These are phyloP conservation scores for Craseonycteris thonglongyai DNA, from an alignment of 2,113 vertebrate genomes.

Conservation along the genomic window DNA sequence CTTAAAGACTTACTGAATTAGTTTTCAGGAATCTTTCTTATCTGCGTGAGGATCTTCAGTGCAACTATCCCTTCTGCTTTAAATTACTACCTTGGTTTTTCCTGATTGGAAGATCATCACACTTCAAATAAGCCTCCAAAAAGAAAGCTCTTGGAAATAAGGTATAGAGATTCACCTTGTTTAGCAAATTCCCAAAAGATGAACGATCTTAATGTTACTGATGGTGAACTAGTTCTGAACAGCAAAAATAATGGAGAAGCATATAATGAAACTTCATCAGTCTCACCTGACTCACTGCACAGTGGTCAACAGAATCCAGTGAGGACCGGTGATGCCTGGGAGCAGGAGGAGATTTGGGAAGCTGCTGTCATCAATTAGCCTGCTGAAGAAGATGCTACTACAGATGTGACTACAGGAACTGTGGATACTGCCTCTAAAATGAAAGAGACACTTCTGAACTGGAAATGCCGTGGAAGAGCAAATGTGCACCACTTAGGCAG, in stretches of 20 bases:
- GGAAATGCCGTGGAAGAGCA: slow-evolving; percentile 38
- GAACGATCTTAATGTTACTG: slow-evolving; percentile 43
- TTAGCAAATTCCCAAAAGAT: slow-evolving; percentile 73
- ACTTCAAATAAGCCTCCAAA: slow-evolving; percentile 72
- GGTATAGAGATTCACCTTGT: slow-evolving; percentile 38
- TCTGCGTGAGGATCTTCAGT: slow-evolving; percentile 93
- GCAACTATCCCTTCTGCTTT: slow-evolving; percentile 93
- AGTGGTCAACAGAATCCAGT: neutral
- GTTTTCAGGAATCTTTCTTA: slow-evolving; percentile 89
- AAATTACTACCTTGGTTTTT: slow-evolving; percentile 83
- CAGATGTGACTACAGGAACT: neutral
- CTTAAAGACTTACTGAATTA: slow-evolving; percentile 87
- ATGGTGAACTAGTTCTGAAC: neutral
- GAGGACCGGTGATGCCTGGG: neutral
- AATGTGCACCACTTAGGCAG: neutral
- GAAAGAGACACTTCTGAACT: slow-evolving; percentile 28
- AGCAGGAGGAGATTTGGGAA: slow-evolving; percentile 52
- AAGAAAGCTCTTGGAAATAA: slow-evolving; percentile 74
- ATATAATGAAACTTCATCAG: neutral
- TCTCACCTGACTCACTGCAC: neutral
- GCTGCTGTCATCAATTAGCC: neutral
- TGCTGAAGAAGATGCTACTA: neutral
- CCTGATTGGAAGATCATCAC: slow-evolving; percentile 67
- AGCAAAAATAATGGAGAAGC: slow-evolving; percentile 13
- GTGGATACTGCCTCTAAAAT: neutral